These are phyloP conservation scores for Leptinotarsa lineolata DNA, from an alignment of 1,140 invertebrate genomes.

Conservation along the genomic window DNA sequence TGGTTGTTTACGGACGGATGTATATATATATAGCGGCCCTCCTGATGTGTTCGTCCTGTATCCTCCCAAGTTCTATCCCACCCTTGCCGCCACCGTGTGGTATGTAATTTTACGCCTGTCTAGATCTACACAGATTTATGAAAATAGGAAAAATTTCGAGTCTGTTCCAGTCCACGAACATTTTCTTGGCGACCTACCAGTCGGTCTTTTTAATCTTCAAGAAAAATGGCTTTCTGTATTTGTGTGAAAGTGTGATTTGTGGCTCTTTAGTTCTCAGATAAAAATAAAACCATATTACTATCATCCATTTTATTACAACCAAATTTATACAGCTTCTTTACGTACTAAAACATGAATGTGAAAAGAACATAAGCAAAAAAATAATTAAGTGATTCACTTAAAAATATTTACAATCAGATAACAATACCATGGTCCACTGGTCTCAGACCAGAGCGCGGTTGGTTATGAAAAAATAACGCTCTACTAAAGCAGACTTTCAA, in stretches of 20 bases:
- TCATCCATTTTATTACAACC: conserved; percentile 58
- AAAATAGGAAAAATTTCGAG: too few species aligned
- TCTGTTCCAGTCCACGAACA: too few species aligned
- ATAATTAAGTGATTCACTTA: conserved; percentile 56
- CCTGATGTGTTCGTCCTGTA: too few species aligned
- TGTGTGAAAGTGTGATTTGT: neutral
- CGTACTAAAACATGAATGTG: conserved; percentile 56
- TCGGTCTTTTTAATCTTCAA: neutral
- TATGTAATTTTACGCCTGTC: too few species aligned
- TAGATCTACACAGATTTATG: too few species aligned
- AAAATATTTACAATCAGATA: conserved; percentile 58
- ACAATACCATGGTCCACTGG: conserved; percentile 55
- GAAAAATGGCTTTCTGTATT: neutral
- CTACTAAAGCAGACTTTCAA: conserved; percentile 53
- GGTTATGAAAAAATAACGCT: conserved; percentile 52
- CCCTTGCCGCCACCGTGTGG: too few species aligned
- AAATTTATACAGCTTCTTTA: conserved; percentile 57
- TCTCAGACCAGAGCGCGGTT: conserved; percentile 53
- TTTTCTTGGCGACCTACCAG: too few species aligned
- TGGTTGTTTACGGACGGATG: too few species aligned
- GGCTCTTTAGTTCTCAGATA: too few species aligned
- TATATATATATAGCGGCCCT: too few species aligned
- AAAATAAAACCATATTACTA: conserved; percentile 40
- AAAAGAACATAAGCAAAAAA: conserved; percentile 55
- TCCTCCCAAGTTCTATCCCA: too few species aligned